phyloP scores from a whole-genome alignment of 37 sponge, comb jelly and placozoan genomes.

The Aphrocallistes beatrix region DNA sequence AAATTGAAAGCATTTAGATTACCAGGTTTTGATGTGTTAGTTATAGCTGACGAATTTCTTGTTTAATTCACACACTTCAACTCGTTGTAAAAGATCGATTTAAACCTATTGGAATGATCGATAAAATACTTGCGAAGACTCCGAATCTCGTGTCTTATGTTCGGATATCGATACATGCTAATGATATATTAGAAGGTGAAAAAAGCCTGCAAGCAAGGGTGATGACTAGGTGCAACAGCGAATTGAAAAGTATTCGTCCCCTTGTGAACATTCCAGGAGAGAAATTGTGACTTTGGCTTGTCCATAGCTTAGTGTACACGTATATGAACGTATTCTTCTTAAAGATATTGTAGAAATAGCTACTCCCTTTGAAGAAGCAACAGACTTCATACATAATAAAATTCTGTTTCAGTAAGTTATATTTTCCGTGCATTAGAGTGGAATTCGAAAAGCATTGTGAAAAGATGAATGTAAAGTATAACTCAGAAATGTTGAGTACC shows the following conservation, averaged over 20 bases:
- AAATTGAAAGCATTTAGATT: conserved; percentile 3
- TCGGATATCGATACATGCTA: conserved; percentile 20
- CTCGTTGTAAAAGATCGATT: not conserved
- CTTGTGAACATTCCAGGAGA: conserved; percentile 22
- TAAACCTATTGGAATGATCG: not conserved
- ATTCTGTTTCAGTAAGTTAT: not conserved
- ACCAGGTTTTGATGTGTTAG: conserved; percentile 2
- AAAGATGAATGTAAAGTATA: not conserved
- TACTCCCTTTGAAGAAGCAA: conserved; percentile 15
- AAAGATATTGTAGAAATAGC: not conserved
- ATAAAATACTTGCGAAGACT: not conserved
- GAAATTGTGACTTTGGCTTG: conserved; percentile 19
- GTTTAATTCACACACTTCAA: not conserved
- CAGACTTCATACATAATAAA: not conserved
- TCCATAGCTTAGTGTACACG: not conserved
- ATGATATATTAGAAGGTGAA: conserved; percentile 25
- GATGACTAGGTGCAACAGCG: conserved; percentile 25
- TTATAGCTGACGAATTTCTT: not conserved
- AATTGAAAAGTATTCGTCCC: conserved; percentile 22
- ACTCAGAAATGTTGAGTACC: not conserved
- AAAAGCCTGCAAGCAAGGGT: conserved; percentile 10
- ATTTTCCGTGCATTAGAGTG: not conserved
- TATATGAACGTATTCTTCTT: not conserved
- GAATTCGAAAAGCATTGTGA: not conserved
- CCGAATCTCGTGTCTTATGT: conserved; percentile 21